A percentile compares a stretch with the other conserved stretches of the same genome.
Conservation (phyloP, 2,113 vertebrate genomes). For the Tinamus guttatus region DNA sequence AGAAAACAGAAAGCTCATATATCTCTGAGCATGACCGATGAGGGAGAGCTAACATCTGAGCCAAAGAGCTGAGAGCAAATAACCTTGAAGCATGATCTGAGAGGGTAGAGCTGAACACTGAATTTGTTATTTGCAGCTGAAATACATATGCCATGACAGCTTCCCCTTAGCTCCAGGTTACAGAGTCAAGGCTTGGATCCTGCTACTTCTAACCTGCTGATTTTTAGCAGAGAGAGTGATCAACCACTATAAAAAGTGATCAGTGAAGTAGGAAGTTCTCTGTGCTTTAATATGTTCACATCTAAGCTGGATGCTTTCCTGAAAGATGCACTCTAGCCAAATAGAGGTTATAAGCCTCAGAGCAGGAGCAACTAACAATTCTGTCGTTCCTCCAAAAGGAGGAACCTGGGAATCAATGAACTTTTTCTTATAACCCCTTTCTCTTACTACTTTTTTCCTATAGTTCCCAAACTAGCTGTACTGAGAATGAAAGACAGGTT, state of each 20-base stretch:
- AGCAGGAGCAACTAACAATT: neutral
- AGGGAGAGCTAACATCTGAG: neutral
- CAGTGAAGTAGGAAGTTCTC: neutral
- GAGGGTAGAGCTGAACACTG: neutral
- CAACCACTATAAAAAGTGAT: neutral
- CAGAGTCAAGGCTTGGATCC: neutral
- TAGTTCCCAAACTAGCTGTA: neutral
- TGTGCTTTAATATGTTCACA: neutral
- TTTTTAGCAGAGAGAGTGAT: fast-evolving
- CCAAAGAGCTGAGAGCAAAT: neutral
- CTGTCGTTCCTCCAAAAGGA: neutral
- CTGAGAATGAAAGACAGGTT: neutral
- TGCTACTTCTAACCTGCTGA: neutral
- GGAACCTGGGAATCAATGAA: neutral
- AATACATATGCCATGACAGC: fast-evolving
- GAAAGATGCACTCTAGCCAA: neutral
- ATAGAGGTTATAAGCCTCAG: neutral
- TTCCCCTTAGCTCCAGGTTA: fast-evolving
- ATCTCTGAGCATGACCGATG: neutral
- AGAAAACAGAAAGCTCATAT: slow-evolving; percentile 4
- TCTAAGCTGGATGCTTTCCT: neutral
- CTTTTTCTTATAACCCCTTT: neutral
- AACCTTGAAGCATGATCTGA: neutral
- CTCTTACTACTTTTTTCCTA: neutral
- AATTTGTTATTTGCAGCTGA: neutral